Base-by-base conservation (phyloP, 2,888 invertebrate genomes). In the Metellina segmentata region DNA sequence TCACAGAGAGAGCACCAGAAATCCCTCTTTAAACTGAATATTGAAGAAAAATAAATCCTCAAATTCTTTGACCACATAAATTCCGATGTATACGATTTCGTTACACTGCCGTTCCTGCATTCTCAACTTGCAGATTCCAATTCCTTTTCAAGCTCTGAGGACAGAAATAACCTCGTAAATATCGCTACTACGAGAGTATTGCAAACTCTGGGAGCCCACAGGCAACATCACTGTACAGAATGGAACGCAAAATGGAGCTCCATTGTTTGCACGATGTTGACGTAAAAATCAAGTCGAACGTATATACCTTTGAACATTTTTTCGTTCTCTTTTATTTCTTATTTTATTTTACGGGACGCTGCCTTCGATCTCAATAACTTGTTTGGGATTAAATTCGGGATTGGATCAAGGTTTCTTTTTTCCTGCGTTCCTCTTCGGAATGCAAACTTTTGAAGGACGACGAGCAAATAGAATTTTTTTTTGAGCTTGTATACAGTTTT, bases 371-470 rank as follows among this genome's bases (percentile, higher is more conserved):
- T 8, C 70, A 34, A 61, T 83, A 91, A 78, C 87, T 91, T 86
- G 61, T 77, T 87, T 70, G 72, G 87, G 87, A 91, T 91, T 90
- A 91, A 91, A 91, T 91, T 91, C 51, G 13, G 83, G 87, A 87
- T 82, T 82, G 72, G 82, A 91, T 87, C 87, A 87, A 72, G 70
- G 82, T 75, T 70, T 48, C 78, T 77, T 81, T 86, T 83, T 78
- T 48, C 19, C 20, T n/a, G 11, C 53, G 13, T 48, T 61, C 48
- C 19, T 74, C 20, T 75, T 81, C 71, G 86, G 90, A 86, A 86
- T 90, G 81, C 77, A 86, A 90, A 90, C 86, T 79, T 89, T 83
- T 72, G 48, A 48, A 16, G 81, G 81, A 77, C 75, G 77, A 75
- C 72, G 48, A 53, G 69, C 81, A 81, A 90, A 90, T 82, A 90